Percentiles rank a stretch among this genome's conserved stretches.
Conservation (phyloP, 1,140 invertebrate genomes). For the Plectus sambesii region DNA sequence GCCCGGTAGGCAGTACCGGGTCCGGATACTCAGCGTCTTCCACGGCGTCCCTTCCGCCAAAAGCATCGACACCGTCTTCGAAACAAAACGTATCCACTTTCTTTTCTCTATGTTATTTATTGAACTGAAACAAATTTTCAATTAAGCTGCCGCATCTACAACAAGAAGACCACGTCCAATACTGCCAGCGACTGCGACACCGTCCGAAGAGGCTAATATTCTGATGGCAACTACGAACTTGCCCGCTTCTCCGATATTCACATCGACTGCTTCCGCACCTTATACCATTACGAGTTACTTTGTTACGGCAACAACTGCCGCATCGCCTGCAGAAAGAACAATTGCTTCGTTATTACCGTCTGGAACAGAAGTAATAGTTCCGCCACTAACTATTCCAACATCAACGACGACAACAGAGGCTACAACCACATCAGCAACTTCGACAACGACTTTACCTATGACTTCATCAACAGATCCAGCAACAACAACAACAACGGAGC, state of each 20-base stretch:
- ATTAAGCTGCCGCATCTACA: too few species aligned
- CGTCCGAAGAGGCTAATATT: too few species aligned
- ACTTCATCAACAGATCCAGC: constrained; percentile 11
- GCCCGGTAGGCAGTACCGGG: constrained; percentile 15
- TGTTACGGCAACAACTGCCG: too few species aligned
- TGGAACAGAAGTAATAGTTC: too few species aligned
- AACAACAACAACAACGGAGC: constrained; percentile 11
- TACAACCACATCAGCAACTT: constrained; percentile 6
- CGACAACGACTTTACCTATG: constrained; percentile 12
- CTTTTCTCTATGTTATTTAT: constrained; percentile 5
- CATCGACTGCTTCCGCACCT: too few species aligned
- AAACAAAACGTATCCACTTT: constrained; percentile 17
- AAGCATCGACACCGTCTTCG: constrained; percentile 18
- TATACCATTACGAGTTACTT: too few species aligned
- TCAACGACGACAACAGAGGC: constrained; percentile 11
- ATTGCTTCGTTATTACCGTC: too few species aligned
- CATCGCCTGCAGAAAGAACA: too few species aligned
- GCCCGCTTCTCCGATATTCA: too few species aligned
- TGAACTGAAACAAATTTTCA: not conserved
- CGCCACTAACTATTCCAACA: constrained; percentile 1
- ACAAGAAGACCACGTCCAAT: constrained; percentile 12
- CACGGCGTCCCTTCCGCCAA: constrained; percentile 13
- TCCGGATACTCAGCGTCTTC: constrained; percentile 16
- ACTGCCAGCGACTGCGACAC: constrained; percentile 8
- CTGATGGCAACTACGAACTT: too few species aligned